These are phyloP conservation scores for Oxytorus armatus DNA, from an alignment of 2,888 invertebrate genomes.

Conservation along the genomic window DNA sequence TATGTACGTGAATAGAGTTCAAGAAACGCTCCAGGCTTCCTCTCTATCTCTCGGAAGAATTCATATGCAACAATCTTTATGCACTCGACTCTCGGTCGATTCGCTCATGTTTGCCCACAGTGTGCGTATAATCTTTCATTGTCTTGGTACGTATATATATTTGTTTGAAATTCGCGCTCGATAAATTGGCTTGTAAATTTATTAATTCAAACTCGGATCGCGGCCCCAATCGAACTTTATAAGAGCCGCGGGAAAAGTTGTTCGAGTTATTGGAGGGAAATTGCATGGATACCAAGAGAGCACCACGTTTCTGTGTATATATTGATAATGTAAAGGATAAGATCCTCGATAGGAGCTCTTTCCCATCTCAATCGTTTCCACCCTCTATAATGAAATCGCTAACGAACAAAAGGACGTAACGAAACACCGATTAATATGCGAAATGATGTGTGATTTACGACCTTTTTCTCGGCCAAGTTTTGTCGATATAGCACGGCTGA, in stretches of 20 bases:
- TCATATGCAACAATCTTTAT: slow-evolving; percentile 37
- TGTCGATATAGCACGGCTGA: too few species aligned
- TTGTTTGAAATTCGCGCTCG: slow-evolving; percentile 42
- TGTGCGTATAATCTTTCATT: slow-evolving; percentile 64
- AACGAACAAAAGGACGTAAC: background rate
- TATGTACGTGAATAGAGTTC: slow-evolving; percentile 41
- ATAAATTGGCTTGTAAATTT: slow-evolving; percentile 50
- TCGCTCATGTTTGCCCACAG: slow-evolving; percentile 23
- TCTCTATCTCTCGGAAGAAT: slow-evolving; percentile 42
- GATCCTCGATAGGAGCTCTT: background rate
- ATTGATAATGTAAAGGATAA: slow-evolving; percentile 18
- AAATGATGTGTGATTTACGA: background rate
- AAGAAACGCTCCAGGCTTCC: slow-evolving; percentile 56
- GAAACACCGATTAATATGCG: background rate
- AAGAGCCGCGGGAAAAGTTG: slow-evolving; percentile 12
- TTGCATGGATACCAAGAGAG: slow-evolving; percentile 3
- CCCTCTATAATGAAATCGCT: background rate
- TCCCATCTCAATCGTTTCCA: slow-evolving; percentile 5
- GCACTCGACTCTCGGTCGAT: too few species aligned
- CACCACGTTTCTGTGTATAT: background rate
- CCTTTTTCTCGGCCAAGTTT: background rate
- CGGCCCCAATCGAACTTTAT: slow-evolving; percentile 16
- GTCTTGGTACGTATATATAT: slow-evolving; percentile 43
- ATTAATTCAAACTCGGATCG: slow-evolving; percentile 43
- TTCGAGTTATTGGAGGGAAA: slow-evolving; percentile 23